These are phyloP conservation scores for Girardia tigrina DNA, from an alignment of 2,888 invertebrate genomes.

Conservation along the genomic window DNA sequence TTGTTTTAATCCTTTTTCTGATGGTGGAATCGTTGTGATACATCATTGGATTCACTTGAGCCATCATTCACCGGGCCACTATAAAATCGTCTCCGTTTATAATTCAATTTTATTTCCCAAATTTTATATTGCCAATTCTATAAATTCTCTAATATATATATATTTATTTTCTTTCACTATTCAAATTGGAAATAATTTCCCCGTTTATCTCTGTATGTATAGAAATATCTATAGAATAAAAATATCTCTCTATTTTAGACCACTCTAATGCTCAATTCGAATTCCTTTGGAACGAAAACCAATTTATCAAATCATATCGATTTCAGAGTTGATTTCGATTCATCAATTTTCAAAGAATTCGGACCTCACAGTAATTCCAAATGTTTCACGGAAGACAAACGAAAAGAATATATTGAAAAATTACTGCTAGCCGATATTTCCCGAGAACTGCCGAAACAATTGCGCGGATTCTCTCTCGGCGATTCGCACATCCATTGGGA, in stretches of 20 bases:
- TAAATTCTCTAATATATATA: background rate
- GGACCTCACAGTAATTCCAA: slow-evolving; percentile 25
- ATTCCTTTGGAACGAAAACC: background rate
- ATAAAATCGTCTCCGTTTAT: slow-evolving; percentile 20
- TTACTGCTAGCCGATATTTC: background rate
- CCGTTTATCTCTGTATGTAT: too few species aligned
- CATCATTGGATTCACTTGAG: slow-evolving; percentile 23
- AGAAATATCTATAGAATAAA: too few species aligned
- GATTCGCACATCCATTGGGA: background rate
- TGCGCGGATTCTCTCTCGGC: slow-evolving; percentile 9
- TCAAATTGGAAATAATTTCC: background rate
- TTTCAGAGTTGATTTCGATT: slow-evolving; percentile 1
- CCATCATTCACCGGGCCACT: slow-evolving; percentile 18
- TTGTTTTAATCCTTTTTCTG: slow-evolving; percentile 14
- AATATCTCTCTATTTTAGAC: background rate
- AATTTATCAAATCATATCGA: slow-evolving; percentile 1
- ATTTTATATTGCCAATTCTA: slow-evolving; percentile 12
- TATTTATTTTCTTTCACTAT: background rate
- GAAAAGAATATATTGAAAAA: background rate
- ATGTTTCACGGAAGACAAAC: slow-evolving; percentile 26
- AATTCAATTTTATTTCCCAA: slow-evolving; percentile 23
- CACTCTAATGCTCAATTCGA: background rate
- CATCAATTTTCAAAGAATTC: slow-evolving; percentile 10
- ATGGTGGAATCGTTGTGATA: slow-evolving; percentile 14
- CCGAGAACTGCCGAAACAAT: background rate